These are phyloP conservation scores for Cheirogaleus medius DNA, from an alignment of 2,113 vertebrate genomes.

Conservation along the genomic window DNA sequence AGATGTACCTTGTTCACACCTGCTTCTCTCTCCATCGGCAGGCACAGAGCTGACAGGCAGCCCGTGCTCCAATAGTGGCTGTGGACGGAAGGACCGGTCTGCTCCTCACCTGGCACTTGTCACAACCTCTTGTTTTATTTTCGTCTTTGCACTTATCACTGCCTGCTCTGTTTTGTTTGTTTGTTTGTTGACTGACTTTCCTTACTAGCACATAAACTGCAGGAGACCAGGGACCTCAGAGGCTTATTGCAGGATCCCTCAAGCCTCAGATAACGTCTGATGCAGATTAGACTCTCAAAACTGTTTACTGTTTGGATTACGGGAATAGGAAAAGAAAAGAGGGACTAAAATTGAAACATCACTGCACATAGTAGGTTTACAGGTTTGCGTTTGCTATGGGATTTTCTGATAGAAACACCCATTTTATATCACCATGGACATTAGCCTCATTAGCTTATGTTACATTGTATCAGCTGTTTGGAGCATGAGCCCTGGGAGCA, in stretches of 20 bases:
- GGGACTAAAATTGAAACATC: background rate
- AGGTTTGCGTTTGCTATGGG: background rate
- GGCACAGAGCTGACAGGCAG: too few relatives aligned
- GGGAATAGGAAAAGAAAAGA: background rate
- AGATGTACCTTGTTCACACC: too few relatives aligned
- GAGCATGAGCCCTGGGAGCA: background rate
- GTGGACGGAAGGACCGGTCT: background rate
- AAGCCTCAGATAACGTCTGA: background rate
- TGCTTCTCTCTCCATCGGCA: background rate
- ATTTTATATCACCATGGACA: background rate
- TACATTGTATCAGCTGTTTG: background rate
- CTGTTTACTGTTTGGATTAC: background rate
- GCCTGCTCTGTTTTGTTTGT: background rate
- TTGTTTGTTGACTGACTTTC: background rate
- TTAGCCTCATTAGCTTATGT: background rate
- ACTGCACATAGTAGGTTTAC: too few relatives aligned
- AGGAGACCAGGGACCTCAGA: background rate
- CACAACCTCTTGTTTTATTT: background rate
- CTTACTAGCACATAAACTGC: fast-evolving
- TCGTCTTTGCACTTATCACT: background rate
- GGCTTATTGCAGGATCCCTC: background rate
- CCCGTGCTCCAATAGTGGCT: fast-evolving
- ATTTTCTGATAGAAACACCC: background rate
- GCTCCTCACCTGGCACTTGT: background rate
- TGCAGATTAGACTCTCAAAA: background rate